Evolutionary conservation across 2,113 vertebrate genomes (phyloP).

Genomic region (Hydrolagus affinis): DNA sequence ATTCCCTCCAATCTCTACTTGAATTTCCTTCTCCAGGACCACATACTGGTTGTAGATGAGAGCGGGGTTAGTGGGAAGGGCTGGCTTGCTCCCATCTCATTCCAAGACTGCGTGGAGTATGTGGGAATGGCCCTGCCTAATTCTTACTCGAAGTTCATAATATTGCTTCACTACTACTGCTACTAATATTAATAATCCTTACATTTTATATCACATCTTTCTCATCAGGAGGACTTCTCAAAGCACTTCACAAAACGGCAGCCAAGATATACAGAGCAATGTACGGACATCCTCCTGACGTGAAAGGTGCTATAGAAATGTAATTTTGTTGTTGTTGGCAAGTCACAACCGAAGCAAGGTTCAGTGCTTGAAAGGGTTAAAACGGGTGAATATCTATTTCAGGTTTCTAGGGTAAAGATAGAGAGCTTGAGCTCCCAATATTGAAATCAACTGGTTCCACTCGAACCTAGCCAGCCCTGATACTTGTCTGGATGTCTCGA

Average conservation of each 20-base stretch:
- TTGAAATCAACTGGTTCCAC: conserved; percentile 17
- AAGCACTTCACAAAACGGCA: not conserved
- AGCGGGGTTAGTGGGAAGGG: not conserved
- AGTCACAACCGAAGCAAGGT: not conserved
- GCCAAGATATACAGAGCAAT: not conserved
- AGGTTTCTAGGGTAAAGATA: conserved; percentile 6
- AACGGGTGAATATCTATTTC: not conserved
- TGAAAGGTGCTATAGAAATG: not conserved
- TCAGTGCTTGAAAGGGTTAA: conserved; percentile 24
- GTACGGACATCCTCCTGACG: not conserved
- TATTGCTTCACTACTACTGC: too few relatives aligned
- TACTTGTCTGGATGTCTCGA: not conserved
- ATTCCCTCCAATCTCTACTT: not conserved
- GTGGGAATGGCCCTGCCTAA: too few relatives aligned
- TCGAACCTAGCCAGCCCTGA: not conserved
- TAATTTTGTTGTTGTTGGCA: not conserved
- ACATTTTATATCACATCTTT: too few relatives aligned
- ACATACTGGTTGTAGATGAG: not conserved
- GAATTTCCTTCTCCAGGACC: not conserved
- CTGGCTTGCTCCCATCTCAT: not conserved
- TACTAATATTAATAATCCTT: too few relatives aligned
- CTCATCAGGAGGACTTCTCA: too few relatives aligned
- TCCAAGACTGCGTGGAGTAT: not conserved
- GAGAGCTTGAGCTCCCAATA: conserved; percentile 11
- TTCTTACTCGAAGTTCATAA: too few relatives aligned